phyloP scores from a whole-genome alignment of 2,888 invertebrate species.

The Willowsia nigromaculata region DNA sequence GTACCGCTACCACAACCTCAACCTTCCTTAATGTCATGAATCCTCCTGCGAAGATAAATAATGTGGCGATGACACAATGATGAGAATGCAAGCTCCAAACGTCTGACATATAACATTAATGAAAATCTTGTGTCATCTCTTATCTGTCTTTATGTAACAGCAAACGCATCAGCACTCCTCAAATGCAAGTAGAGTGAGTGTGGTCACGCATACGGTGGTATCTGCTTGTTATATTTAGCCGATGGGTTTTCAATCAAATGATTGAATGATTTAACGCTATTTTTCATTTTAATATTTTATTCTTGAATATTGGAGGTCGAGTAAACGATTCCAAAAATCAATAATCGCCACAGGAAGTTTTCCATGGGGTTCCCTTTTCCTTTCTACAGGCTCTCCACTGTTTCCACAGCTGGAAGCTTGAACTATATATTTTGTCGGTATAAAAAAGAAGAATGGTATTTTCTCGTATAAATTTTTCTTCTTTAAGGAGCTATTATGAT shows the following conservation, averaged over 20 bases:
- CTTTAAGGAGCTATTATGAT: background rate
- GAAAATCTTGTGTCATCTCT: conserved; percentile 36
- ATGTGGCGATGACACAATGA: conserved; percentile 48
- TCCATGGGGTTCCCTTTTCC: conserved; percentile 27
- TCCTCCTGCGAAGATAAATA: conserved; percentile 43
- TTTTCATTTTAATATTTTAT: background rate
- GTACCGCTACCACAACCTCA: background rate
- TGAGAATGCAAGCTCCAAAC: conserved; percentile 38
- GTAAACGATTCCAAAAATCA: conserved; percentile 50
- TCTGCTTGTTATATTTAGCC: background rate
- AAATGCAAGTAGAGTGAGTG: conserved; percentile 36
- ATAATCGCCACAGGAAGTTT: conserved; percentile 49
- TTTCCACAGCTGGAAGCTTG: conserved; percentile 42
- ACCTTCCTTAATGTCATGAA: background rate
- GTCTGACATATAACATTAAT: conserved; percentile 39
- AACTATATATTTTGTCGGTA: conserved; percentile 21
- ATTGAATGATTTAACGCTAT: conserved; percentile 4
- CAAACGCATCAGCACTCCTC: background rate
- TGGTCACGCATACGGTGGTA: conserved; percentile 20
- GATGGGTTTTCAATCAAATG: background rate
- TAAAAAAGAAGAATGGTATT: too few relatives aligned
- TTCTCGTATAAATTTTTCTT: too few relatives aligned
- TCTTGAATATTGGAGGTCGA: background rate
- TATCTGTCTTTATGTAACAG: background rate
- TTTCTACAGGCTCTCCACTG: background rate